phyloP scores from a whole-genome alignment of 2,888 invertebrate genomes.

The Zaprionus bogoriensis region DNA sequence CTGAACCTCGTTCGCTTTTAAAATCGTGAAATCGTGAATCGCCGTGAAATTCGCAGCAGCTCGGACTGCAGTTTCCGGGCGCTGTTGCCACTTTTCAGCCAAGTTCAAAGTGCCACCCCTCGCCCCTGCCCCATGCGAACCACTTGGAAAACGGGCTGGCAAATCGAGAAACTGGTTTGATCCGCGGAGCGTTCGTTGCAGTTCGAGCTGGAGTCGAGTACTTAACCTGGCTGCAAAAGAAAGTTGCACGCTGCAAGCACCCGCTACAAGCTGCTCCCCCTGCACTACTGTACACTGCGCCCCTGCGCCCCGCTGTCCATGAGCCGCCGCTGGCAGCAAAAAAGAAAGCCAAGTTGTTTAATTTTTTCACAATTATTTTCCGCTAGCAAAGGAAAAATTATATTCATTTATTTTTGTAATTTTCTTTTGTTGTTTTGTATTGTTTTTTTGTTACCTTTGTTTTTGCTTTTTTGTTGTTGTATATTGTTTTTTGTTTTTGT shows the following conservation, averaged over 20 bases:
- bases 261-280: slow-evolving; percentile 35
- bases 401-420: slow-evolving; percentile 70
- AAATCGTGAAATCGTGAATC: neutral
- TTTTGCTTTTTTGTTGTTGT: slow-evolving; percentile 35
- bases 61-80: neutral
- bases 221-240: slow-evolving; percentile 64
- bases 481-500: slow-evolving; percentile 39
- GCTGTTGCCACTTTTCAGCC: slow-evolving; percentile 57
- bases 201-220: slow-evolving; percentile 34
- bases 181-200: slow-evolving; percentile 44
- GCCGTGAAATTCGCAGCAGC: neutral
- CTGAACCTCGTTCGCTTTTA: too few species aligned
- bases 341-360: slow-evolving; percentile 76
- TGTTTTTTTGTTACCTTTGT: slow-evolving; percentile 19
- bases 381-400: slow-evolving; percentile 76
- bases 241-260: slow-evolving; percentile 59
- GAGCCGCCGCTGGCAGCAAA: slow-evolving; percentile 28
- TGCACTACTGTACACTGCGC: neutral
- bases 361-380: slow-evolving; percentile 77
- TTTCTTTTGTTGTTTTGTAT: slow-evolving; percentile 16
- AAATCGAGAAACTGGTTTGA: slow-evolving; percentile 56
- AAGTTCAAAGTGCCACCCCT: slow-evolving; percentile 57
- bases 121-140: neutral
- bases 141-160: slow-evolving; percentile 40
- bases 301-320: neutral